Evolutionary conservation across 2,113 vertebrate species (phyloP).

Genomic region (Arizona elegans): DNA sequence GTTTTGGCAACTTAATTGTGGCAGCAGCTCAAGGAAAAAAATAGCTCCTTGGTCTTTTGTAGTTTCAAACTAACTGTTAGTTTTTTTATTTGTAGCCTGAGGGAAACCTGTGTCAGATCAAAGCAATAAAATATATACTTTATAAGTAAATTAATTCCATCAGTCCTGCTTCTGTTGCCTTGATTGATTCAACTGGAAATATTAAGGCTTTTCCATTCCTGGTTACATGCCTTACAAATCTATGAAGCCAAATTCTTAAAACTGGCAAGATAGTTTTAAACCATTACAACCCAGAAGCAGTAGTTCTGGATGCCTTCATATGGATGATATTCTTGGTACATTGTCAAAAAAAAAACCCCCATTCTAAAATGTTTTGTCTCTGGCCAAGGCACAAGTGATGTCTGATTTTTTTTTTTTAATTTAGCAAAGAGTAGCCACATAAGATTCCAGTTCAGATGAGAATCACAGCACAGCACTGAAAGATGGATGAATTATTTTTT

Average conservation of each 20-base stretch:
- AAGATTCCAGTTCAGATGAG: not conserved
- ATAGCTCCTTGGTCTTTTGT: not conserved
- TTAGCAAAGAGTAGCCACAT: not conserved
- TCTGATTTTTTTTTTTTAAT: not conserved
- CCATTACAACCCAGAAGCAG: not conserved
- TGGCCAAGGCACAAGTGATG: not conserved
- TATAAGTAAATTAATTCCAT: not conserved
- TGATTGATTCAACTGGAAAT: conserved; percentile 16
- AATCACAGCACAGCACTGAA: not conserved
- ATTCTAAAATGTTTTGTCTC: not conserved
- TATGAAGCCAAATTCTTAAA: not conserved
- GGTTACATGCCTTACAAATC: not conserved
- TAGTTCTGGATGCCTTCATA: not conserved
- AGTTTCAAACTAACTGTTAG: conserved; percentile 1
- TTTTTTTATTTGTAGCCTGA: not conserved
- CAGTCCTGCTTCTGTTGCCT: not conserved
- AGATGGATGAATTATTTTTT: not conserved
- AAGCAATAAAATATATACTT: not conserved
- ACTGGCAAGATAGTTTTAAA: not conserved
- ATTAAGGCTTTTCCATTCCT: not conserved
- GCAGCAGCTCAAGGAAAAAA: conserved; percentile 5
- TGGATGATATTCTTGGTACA: not conserved
- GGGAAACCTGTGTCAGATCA: not conserved
- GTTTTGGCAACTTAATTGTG: conserved; percentile 29
- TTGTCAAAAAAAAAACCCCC: not conserved